These are phyloP conservation scores for Perca schrenkii DNA, from an alignment of 2,113 vertebrate species.

Conservation along the genomic window DNA sequence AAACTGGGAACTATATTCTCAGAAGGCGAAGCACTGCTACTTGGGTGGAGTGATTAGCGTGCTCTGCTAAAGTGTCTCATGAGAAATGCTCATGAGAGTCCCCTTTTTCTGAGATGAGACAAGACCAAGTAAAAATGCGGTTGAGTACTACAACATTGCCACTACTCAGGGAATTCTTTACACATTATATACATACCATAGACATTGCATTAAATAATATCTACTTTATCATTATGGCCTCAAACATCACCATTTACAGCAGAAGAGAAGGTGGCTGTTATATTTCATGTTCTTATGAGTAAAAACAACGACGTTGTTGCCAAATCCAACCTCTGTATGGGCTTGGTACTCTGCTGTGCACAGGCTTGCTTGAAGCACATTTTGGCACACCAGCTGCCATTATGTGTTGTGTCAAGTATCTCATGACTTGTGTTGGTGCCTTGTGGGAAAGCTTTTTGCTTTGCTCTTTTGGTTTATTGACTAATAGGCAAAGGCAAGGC, in stretches of 20 bases:
- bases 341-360: slow-evolving; percentile 1
- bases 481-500: not conserved
- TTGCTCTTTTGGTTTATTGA: not conserved
- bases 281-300: not conserved
- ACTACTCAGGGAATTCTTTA: not conserved
- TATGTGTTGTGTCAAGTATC: slow-evolving; percentile 15
- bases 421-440: slow-evolving; percentile 14
- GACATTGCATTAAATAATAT: not conserved
- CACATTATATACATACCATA: too few species aligned
- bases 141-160: not conserved
- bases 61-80: too few species aligned
- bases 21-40: too few species aligned
- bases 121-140: too few species aligned
- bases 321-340: not conserved
- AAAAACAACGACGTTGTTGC: not conserved
- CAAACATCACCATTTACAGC: not conserved
- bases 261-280: not conserved
- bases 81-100: too few species aligned
- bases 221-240: not conserved
- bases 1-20: too few species aligned
- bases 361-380: not conserved
- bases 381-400: not conserved
- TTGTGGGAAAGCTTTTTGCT: slow-evolving; percentile 8
- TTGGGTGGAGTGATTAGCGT: too few species aligned
- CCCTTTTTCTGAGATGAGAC: too few species aligned